Base-by-base conservation (phyloP, 2,113 vertebrate species). In the Mirounga angustirostris region DNA sequence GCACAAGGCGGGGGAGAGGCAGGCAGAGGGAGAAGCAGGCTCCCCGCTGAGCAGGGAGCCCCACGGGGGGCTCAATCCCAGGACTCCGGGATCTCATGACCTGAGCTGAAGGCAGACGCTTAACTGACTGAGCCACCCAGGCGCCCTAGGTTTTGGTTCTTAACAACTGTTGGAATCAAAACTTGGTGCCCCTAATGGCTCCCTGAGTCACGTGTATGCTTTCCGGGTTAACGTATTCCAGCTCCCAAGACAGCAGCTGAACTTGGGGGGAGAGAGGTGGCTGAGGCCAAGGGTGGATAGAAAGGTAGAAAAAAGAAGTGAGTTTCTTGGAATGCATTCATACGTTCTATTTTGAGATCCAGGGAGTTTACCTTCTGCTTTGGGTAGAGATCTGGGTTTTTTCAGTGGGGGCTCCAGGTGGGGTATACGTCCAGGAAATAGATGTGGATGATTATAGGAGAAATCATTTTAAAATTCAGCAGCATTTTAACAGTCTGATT, bases 161-260 rank as follows among this genome's bases (percentile, higher is more conserved):
- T 11, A 1, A 1, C 1, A 10, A 3, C 28, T 9, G 13, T 30
- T 33, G n/a, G 71, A 85, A 33, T 73, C 18, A 22, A n/a, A 61
- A 30, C 73, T 33, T 56, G 28, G 30, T 54, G 50, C 76, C 76
- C n/a, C 4, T 21, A 12, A 40, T 2, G 3, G 8, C 13, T 21
- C 13, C 28, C 36, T 4, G 16, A 54, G 82, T 21, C 3, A 0
- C 2, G 12, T 12, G 26, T 5, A 0, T 16, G 26, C 56, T 82
- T 73, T 74, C 81, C 21, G 69, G 59, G 79, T 28, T 50, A 28
- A 5, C 24, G 19, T 10, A 6, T 21, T 58, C 43, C 46, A 13
- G 0, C 19, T 36, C 50, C 58, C 56, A 7, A 71, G 50, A 2
- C 12, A 9, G n/a, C 33, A 58, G 81, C 80, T 43, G 40, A 24